A percentile compares a stretch with the other conserved stretches of the same genome.
These are phyloP conservation scores for Leucozona laternaria DNA, from an alignment of 2,888 invertebrate species.

Conservation along the genomic window DNA sequence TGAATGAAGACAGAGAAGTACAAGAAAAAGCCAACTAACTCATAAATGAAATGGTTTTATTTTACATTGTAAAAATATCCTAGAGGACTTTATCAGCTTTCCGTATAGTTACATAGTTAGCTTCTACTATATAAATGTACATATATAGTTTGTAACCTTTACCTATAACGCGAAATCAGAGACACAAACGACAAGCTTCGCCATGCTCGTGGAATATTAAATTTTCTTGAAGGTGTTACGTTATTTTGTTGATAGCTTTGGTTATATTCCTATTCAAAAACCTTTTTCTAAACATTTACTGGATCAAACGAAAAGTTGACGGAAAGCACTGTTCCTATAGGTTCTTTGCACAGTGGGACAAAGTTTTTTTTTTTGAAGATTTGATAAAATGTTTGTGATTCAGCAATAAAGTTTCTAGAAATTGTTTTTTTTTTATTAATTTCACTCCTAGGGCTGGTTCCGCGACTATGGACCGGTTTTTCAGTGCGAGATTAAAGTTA, in stretches of 20 bases:
- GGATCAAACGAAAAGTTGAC: neutral
- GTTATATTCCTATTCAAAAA: slow-evolving; percentile 42
- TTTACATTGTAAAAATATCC: slow-evolving; percentile 9
- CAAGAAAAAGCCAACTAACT: neutral
- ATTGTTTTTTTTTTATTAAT: no score
- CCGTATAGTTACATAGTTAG: neutral
- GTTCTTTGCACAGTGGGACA: neutral
- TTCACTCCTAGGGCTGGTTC: no score
- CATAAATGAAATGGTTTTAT: neutral
- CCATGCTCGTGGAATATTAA: slow-evolving; percentile 49
- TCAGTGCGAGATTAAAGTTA: no score
- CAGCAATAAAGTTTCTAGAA: no score
- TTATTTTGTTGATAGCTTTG: slow-evolving; percentile 44
- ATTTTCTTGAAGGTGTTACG: slow-evolving; percentile 55
- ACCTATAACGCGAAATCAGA: neutral
- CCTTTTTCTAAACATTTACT: neutral
- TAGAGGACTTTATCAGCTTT: neutral
- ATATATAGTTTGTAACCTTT: neutral
- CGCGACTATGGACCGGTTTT: no score
- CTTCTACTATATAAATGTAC: no score
- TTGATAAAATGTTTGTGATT: no score
- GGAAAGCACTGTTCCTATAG: neutral
- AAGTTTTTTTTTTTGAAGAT: no score
- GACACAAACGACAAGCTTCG: slow-evolving; percentile 17
- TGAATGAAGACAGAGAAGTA: neutral